Evolutionary conservation across 2,888 invertebrate species (phyloP).

Genomic region (Chalcosyrphus nemorum): DNA sequence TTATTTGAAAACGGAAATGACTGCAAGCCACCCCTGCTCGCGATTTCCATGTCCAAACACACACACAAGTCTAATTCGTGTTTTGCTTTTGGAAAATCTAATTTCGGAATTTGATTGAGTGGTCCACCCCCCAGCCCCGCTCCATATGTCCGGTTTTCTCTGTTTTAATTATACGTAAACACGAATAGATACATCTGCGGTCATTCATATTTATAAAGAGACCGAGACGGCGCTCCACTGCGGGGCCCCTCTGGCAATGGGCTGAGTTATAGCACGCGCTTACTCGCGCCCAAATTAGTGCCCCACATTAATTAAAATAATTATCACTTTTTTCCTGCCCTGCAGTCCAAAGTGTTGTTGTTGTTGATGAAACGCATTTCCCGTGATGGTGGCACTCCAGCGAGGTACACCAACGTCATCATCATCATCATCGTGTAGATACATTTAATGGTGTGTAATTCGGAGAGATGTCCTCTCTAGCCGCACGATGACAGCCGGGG

Average conservation of each 20-base stretch:
- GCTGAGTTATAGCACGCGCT: slow-evolving; percentile 36
- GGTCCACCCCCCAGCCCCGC: slow-evolving; percentile 30
- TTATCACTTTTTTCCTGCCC: slow-evolving; percentile 62
- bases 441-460: slow-evolving; percentile 24
- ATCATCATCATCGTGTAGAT: slow-evolving; percentile 12
- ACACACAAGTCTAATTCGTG: slow-evolving; percentile 3
- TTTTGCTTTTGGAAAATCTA: slow-evolving; percentile 42
- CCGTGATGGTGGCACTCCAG: slow-evolving; percentile 13
- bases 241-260: slow-evolving; percentile 2
- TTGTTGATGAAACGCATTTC: slow-evolving; percentile 9
- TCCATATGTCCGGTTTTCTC: slow-evolving; percentile 57
- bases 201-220: slow-evolving; percentile 46
- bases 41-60: neutral
- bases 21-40: neutral
- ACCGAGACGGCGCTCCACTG: neutral
- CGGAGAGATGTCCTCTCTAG: slow-evolving; percentile 38
- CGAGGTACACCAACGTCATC: slow-evolving; percentile 13
- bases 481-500: slow-evolving; percentile 58
- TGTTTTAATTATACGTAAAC: slow-evolving; percentile 55
- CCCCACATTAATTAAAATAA: slow-evolving; percentile 64
- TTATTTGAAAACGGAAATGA: neutral
- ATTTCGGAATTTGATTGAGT: slow-evolving; percentile 59
- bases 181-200: slow-evolving; percentile 47
- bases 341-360: slow-evolving; percentile 35
- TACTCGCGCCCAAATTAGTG: slow-evolving; percentile 43